Evolutionary conservation across 1,140 invertebrate species (phyloP).

Genomic region (Musca domestica): DNA sequence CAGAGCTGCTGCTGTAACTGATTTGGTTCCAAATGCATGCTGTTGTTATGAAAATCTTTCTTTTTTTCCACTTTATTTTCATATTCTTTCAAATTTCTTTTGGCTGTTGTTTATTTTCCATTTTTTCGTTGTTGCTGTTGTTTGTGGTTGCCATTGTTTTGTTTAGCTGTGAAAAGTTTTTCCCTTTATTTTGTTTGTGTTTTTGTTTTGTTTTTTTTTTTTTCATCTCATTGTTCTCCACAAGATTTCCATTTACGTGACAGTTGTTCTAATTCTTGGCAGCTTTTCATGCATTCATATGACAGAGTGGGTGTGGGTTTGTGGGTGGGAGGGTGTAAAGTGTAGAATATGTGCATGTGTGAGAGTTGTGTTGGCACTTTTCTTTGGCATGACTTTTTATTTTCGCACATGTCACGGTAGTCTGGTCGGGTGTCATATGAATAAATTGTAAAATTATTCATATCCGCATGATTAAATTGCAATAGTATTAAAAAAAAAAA

Average conservation of each 20-base stretch:
- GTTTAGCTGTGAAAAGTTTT: conserved; percentile 2
- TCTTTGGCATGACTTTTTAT: too few species aligned
- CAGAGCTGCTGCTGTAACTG: too few species aligned
- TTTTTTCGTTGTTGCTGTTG: neutral
- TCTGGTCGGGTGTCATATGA: too few species aligned
- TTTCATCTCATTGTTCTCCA: neutral
- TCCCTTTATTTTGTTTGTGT: neutral
- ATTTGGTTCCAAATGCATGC: too few species aligned
- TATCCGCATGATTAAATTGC: too few species aligned
- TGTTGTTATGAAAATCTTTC: neutral
- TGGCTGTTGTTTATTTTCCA: neutral
- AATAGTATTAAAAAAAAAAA: too few species aligned
- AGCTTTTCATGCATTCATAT: neutral
- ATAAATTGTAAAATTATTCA: too few species aligned
- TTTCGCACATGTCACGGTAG: too few species aligned
- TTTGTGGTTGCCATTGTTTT: neutral
- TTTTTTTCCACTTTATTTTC: neutral
- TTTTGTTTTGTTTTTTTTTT: neutral
- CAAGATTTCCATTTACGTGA: conserved; percentile 4
- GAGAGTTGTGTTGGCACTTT: too few species aligned
- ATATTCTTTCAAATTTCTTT: neutral
- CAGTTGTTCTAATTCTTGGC: conserved; percentile 11
- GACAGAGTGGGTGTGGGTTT: too few species aligned
- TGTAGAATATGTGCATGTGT: too few species aligned
- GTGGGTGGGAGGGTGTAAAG: too few species aligned